Evolutionary conservation across 2,113 vertebrate species (phyloP).

Genomic region (Colaptes auratus): DNA sequence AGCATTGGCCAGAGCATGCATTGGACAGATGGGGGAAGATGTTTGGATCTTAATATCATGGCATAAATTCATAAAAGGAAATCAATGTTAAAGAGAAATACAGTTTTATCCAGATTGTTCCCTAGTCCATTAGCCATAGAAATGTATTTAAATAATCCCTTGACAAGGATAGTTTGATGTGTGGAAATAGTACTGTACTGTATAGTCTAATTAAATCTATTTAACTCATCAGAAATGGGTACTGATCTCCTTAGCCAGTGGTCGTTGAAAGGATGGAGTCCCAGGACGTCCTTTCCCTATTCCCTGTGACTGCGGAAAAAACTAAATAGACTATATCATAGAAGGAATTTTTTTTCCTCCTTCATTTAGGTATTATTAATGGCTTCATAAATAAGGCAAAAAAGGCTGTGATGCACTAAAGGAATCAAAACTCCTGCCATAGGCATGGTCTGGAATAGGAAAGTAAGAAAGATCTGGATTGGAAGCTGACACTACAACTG

Average conservation of each 20-base stretch:
- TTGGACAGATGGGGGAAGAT: neutral
- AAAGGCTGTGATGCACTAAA: neutral
- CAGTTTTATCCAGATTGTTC: neutral
- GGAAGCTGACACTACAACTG: neutral
- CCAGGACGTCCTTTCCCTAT: neutral
- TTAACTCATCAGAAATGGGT: neutral
- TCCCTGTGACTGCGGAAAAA: neutral
- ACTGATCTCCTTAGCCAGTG: neutral
- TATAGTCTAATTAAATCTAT: neutral
- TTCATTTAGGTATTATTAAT: neutral
- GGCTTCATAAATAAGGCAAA: neutral
- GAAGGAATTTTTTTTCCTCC: neutral
- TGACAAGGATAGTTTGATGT: neutral
- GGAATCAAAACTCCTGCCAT: neutral
- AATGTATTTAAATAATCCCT: neutral
- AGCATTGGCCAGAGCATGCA: neutral
- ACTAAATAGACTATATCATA: neutral
- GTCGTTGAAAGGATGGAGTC: neutral
- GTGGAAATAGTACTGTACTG: neutral
- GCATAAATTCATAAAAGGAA: neutral
- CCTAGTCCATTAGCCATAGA: neutral
- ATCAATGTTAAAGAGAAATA: neutral
- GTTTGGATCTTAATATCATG: neutral
- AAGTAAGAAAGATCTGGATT: neutral
- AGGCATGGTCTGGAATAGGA: neutral